Evolutionary conservation across 1,140 invertebrate species (phyloP), one percentile per base, ranked within the genome.

Genomic region (Olivierus martensii): DNA sequence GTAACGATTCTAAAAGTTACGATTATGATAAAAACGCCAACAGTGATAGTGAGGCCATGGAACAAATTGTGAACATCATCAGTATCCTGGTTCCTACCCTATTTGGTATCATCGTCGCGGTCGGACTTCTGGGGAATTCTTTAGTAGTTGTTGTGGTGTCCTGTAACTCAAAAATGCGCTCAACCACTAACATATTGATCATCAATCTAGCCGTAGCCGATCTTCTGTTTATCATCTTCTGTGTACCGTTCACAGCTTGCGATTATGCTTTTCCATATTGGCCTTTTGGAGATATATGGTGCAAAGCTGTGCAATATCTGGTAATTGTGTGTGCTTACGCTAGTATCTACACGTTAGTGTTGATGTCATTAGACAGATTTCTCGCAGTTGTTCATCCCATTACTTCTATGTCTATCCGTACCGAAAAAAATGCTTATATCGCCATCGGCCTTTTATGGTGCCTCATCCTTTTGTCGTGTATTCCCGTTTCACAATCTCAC

Each of bases 141-240:
- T 69, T 93, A 34, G 88, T 91, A 6, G 74, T 76, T 11, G 67
- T 77, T 37, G 82, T 90, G 1, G 84, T 89, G 14, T 19, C 47
- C 14, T 45, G 34, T 28, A 91, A 92, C 71, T 81, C 85, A 51
- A 81, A 84, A 63, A 93, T 94, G 87, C 74, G 87, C 59, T 89
- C 85, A 9, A 91, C 88, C 3, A 94, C 90, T 28, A 93, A 94
- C 65, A 75, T 93, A 37, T 76, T 94, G 4, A 93, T 95, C 56
- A 84, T 86, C 53, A 89, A 89, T 65, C 67, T 89, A 46, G 85
- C 86, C 2, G 74, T 88, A 17, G 91, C 92, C 11, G 92, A 96
- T 69, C 71, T 96, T 9, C 77, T 92, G 10, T 95, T 96, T 68
- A 87, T 96, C 35, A 79, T 92, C 43, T 90, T 95, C 69, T 96